Base-by-base conservation (phyloP, 2,797 vertebrate species). In the Channallabes apus region DNA sequence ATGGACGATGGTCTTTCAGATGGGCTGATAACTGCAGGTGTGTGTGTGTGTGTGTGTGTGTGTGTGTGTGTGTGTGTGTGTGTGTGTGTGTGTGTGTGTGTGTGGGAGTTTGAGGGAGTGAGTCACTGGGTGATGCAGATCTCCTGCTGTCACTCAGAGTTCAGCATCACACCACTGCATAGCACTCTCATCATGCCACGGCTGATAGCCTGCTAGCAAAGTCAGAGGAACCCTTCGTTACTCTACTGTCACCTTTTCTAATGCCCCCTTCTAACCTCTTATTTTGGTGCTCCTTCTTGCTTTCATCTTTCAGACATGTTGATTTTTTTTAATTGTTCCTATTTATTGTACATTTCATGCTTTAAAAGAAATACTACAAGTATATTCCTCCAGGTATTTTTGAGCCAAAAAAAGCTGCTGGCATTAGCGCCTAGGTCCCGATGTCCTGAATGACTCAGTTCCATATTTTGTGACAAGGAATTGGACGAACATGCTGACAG, bases 111-210 rank as follows among this genome's bases (percentile, higher is more conserved):
- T 73, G 41, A 84, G 85, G 67, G 62, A 80, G 80, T 88, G 84
- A 88, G 85, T 85, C 80, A 88, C 86, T 75, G 77, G 51, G 58
- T 84, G 82, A 87, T 86, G 75, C 78, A 83, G 84, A 85, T 87
- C 71, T 83, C 76, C 71, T 82, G 77, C 87, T 90, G 89, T 87
- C 89, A 78, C 84, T 88, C 67, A 82, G 71, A 59, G 73, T 89
- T 88, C 75, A 82, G 56, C 75, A 83, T 87, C 86, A 88, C 86
- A 84, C 84, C 75, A 87, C 81, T 84, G 64, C 71, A 84, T 77
- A 78, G 59, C 65, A 78, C 82, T 78, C 27, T 71, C 72, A 64
- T 84, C 71, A 73, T 67, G 62, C 67, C 78, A 84, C 79, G 20
- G 56, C 82, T 88, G 82, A 88, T 87, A 87, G 76, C 82, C 80